Evolutionary conservation across 2,797 vertebrate genomes (phyloP).

Genomic region (Cetoscarus ocellatus): DNA sequence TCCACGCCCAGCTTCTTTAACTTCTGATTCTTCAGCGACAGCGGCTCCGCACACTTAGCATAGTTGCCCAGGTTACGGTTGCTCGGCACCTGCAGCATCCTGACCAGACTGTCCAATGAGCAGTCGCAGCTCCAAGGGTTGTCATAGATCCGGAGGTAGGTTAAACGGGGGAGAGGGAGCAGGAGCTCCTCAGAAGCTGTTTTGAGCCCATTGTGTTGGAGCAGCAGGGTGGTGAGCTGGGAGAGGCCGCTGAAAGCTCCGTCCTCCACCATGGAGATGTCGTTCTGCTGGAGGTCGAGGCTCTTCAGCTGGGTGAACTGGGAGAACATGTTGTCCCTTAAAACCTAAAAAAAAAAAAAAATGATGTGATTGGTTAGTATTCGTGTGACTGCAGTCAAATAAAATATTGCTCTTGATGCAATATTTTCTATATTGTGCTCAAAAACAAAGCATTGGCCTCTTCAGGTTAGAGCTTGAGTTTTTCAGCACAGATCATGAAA

Average conservation of each 20-base stretch:
- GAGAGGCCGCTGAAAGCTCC: slow-evolving; percentile 91
- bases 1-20: slow-evolving; percentile 88
- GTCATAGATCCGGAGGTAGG: slow-evolving; percentile 94
- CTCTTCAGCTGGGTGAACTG: slow-evolving; percentile 90
- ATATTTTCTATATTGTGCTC: too few relatives aligned
- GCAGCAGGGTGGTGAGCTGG: slow-evolving; percentile 92
- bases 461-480: too few relatives aligned
- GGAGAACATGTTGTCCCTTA: slow-evolving; percentile 92
- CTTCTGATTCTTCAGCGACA: slow-evolving; percentile 85
- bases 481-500: too few relatives aligned
- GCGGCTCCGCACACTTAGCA: slow-evolving; percentile 90
- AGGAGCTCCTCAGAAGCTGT: slow-evolving; percentile 90
- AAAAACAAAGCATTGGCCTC: too few relatives aligned
- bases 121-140: slow-evolving; percentile 96
- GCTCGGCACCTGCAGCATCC: slow-evolving; percentile 92
- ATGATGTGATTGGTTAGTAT: neutral
- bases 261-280: slow-evolving; percentile 90
- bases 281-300: slow-evolving; percentile 96
- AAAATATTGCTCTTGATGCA: neutral
- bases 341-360: slow-evolving; percentile 73
- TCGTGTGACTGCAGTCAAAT: neutral
- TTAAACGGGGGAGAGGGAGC: slow-evolving; percentile 88
- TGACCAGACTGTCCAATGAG: slow-evolving; percentile 90
- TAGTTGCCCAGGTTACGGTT: slow-evolving; percentile 95
- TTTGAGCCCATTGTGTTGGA: slow-evolving; percentile 93